These are phyloP conservation scores for Oscheius sp. DNA, from an alignment of 2,888 invertebrate species.

Conservation along the genomic window DNA sequence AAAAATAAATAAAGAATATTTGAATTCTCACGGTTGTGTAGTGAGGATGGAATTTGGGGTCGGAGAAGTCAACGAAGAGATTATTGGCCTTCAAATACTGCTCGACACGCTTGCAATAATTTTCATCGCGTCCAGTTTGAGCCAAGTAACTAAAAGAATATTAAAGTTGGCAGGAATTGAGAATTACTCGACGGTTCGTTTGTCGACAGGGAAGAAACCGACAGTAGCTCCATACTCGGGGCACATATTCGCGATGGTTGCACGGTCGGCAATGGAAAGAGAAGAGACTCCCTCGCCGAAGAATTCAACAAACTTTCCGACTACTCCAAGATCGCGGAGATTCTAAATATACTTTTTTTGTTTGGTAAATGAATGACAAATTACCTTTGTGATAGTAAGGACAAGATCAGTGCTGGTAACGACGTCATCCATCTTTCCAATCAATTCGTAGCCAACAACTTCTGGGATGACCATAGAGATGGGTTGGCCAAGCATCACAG, in stretches of 20 bases:
- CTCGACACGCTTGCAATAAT: constrained; percentile 72
- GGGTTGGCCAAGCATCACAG: constrained; percentile 96
- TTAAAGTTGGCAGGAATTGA: background rate
- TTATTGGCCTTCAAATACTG: constrained; percentile 83
- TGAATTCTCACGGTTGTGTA: constrained; percentile 55
- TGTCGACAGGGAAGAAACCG: constrained; percentile 69
- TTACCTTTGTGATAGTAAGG: constrained; percentile 89
- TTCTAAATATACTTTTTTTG: constrained; percentile 74
- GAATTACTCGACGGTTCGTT: constrained; percentile 57
- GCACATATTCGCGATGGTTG: constrained; percentile 98
- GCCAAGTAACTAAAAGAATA: constrained; percentile 51
- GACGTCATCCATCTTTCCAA: constrained; percentile 82
- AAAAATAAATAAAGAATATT: too few relatives aligned
- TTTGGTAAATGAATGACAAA: background rate
- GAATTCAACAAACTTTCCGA: constrained; percentile 98
- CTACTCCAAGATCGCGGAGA: constrained; percentile 90
- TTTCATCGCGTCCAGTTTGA: constrained; percentile 63
- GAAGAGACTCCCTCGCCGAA: constrained; percentile 91
- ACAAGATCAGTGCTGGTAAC: constrained; percentile 96
- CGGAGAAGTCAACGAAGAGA: constrained; percentile 84
- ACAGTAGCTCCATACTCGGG: constrained; percentile 94
- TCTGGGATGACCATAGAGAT: constrained; percentile 92
- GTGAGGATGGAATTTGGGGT: constrained; percentile 71
- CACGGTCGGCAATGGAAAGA: constrained; percentile 89
- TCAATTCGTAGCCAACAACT: constrained; percentile 91